These are phyloP conservation scores for Tolmerus cingulatus DNA, from an alignment of 2,888 invertebrate genomes.

Conservation along the genomic window DNA sequence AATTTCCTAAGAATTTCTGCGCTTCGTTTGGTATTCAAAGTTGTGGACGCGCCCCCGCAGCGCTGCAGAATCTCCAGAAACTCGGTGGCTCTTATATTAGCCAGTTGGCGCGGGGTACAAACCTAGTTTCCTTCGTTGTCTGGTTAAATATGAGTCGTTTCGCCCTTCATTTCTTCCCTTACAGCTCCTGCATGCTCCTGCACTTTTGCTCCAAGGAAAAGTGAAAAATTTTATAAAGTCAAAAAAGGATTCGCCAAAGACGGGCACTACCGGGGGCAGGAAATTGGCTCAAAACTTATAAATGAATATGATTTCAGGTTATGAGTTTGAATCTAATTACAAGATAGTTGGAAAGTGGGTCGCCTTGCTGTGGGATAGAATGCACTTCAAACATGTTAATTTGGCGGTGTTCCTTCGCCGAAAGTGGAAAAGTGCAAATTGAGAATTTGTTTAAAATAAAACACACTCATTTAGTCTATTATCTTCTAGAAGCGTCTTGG, in stretches of 20 bases:
- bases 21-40: conserved; percentile 9
- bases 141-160: neutral
- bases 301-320: neutral
- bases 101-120: neutral
- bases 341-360: conserved; percentile 13
- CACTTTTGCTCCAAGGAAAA: conserved; percentile 1
- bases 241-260: neutral
- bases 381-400: conserved; percentile 14
- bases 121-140: neutral
- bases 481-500: neutral
- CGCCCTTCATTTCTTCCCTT: neutral
- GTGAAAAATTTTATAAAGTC: neutral
- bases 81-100: neutral
- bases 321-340: conserved; percentile 18
- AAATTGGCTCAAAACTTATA: neutral
- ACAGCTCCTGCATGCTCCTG: neutral
- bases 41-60: neutral
- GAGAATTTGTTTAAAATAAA: neutral
- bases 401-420: neutral
- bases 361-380: neutral
- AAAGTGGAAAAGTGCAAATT: neutral
- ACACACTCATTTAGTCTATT: neutral
- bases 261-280: neutral
- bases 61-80: neutral
- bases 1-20: neutral